Evolutionary conservation across 2,113 vertebrate genomes (phyloP), one percentile per base, ranked within the genome.

Genomic region (Epinephelus cyanopodus): DNA sequence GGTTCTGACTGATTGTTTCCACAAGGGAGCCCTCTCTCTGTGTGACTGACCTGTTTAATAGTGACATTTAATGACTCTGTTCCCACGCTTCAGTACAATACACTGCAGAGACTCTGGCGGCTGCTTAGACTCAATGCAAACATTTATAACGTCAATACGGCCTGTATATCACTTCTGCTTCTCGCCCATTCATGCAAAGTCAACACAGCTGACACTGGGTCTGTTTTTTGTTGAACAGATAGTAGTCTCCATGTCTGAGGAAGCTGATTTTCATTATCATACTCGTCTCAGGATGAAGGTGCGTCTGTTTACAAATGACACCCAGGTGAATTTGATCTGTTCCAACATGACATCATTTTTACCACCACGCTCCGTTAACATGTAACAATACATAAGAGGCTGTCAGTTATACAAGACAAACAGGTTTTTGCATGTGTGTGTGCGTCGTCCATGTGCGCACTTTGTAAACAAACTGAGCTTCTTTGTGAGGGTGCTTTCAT

Each of bases 71-170:
- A 83, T 54, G 23, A 78, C 63, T 54, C 65, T 21, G 85, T 90
- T 92, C 86, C 82, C 92, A 93, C 73, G 82, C 79, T 64, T 83
- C 18, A 10, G 33, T 67, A 83, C 83, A 90, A 89, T 68, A 62
- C 76, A 73, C 54, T 0, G 25, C 64, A 33, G 75, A 73, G 69
- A 75, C 71, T 65, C 42, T 11, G 12, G 37, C 29, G 14, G 47
- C 74, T 58, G n/a, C 65, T 39, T 18, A 60, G 23, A 56, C 79
- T 14, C 82, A 87, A 50, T 42, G 79, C 81, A 91, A 88, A 92
- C 67, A 89, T 70, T 50, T 33, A 79, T 50, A 69, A 79, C n/a
- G 52, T 74, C 66, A 80, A 66, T 64, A 71, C 47, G 56, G 69
- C 56, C 63, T 39, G 25, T 47, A 69, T 37, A 63, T 85, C 62